Base-by-base conservation (phyloP, 2,888 invertebrate species). In the Oxyscelio sp. region DNA sequence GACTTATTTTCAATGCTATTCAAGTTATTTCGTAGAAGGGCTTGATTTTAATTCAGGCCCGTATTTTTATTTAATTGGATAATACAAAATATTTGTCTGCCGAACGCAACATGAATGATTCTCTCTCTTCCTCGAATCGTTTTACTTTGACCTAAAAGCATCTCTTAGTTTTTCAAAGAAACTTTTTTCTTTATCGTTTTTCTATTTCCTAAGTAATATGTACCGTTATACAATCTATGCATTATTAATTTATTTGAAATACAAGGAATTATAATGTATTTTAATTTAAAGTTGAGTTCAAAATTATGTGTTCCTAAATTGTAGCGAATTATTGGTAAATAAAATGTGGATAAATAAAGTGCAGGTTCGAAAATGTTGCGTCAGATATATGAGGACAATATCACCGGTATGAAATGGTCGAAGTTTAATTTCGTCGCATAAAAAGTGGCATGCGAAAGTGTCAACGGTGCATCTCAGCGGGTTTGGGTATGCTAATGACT, bases 401-500 rank as follows among this genome's bases (percentile, higher is more conserved):
- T n/a, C n/a, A n/a, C n/a, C n/a, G n/a, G n/a, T 52, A 71, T 66
- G 77, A 65, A 75, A 59, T 52, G 34, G 27, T 65, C 63, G 71
- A 52, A 45, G 83, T 78, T 83, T 83, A 83, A 83, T 83, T 83
- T 58, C n/a, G 83, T 65, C 77, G 54, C 50, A 73, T 63, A 83
- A 78, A 83, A 83, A 83, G 78, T 77, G 83, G 63, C 61, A 83
- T 66, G 73, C 59, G 78, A 78, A 65, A 75, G 63, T 63, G 74
- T 83, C 73, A 83, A 78, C 74, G 83, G 63, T 65, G 78, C 73
- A 68, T 79, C 78, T 73, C 74, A 68, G 68, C 68, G 50, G 38
- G 71, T 68, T 73, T 43, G 74, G 54, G 70, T 90, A 92, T 93
- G 93, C 91, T 93, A 93, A 93, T 93, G 94, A 94, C 91, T 94